Conservation (phyloP, 2,113 vertebrate species). For the Stegastes partitus region DNA sequence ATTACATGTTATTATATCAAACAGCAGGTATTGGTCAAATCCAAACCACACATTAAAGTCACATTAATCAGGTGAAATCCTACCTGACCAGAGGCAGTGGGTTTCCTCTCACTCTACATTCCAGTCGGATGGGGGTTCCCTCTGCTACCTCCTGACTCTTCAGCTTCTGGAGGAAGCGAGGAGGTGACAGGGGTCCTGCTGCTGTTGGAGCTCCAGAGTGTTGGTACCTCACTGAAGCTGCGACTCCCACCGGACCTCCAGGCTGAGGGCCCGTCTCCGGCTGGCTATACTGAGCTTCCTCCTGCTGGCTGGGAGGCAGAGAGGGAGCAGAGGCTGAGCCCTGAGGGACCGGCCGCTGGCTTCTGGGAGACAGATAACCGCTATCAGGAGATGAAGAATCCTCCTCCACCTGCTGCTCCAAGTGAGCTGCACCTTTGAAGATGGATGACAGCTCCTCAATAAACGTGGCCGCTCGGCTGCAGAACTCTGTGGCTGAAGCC, state of each 20-base stretch:
- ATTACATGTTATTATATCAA: background rate
- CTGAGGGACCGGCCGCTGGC: constrained; percentile 77
- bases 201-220: constrained; percentile 48
- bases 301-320: constrained; percentile 34
- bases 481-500: constrained; percentile 87
- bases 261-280: constrained; percentile 23
- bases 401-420: constrained; percentile 88
- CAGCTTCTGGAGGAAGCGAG: constrained; percentile 93
- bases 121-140: constrained; percentile 91
- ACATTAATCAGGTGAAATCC: background rate
- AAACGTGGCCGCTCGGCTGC: constrained; percentile 92
- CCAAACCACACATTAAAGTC: background rate
- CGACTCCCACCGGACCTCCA: background rate
- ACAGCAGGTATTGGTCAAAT: background rate
- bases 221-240: constrained; percentile 38
- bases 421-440: constrained; percentile 89
- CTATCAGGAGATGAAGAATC: constrained; percentile 96
- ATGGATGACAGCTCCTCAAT: constrained; percentile 97
- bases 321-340: constrained; percentile 71
- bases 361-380: constrained; percentile 93
- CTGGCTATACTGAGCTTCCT: constrained; percentile 34
- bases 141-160: constrained; percentile 96
- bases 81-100: constrained; percentile 92
- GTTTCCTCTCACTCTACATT: constrained; percentile 91
- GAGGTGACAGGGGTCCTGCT: constrained; percentile 80